phyloP scores from a whole-genome alignment of 2,113 vertebrate species.

The Pleuronectes platessa region DNA sequence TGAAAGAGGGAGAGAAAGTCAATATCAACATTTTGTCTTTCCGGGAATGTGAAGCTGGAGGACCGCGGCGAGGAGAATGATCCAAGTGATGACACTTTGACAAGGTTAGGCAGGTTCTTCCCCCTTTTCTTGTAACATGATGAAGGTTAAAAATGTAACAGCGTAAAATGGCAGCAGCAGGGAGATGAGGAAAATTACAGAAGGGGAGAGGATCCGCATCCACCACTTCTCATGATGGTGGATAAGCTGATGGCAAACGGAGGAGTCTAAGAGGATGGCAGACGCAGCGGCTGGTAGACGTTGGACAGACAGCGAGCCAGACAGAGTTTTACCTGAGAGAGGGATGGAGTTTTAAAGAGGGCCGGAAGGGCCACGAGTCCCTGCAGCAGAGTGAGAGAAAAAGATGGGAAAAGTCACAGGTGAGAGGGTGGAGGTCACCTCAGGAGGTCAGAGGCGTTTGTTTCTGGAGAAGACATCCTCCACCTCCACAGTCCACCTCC shows the following conservation, averaged over 20 bases:
- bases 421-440: slow-evolving; percentile 24
- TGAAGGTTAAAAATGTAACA: slow-evolving; percentile 3
- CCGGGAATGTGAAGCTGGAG: background rate
- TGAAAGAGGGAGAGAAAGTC: background rate
- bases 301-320: slow-evolving; percentile 49
- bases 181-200: slow-evolving; percentile 30
- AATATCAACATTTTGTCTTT: background rate
- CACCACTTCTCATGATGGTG: slow-evolving; percentile 15
- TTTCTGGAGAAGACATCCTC: background rate
- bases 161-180: slow-evolving; percentile 40
- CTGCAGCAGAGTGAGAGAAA: slow-evolving; percentile 82
- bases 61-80: background rate
- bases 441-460: background rate
- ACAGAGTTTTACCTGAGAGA: slow-evolving; percentile 83
- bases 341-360: slow-evolving; percentile 85
- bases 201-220: background rate
- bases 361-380: slow-evolving; percentile 84
- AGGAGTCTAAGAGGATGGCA: too few relatives aligned
- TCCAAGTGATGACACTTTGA: slow-evolving; percentile 3
- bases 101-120: background rate
- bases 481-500: background rate
- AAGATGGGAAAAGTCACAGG: slow-evolving; percentile 66
- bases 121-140: background rate
- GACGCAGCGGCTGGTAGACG: slow-evolving; percentile 30
- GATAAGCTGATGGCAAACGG: slow-evolving; percentile 11